These are phyloP conservation scores for Buphagus erythrorhynchus DNA, from an alignment of 2,797 vertebrate genomes.

Conservation along the genomic window DNA sequence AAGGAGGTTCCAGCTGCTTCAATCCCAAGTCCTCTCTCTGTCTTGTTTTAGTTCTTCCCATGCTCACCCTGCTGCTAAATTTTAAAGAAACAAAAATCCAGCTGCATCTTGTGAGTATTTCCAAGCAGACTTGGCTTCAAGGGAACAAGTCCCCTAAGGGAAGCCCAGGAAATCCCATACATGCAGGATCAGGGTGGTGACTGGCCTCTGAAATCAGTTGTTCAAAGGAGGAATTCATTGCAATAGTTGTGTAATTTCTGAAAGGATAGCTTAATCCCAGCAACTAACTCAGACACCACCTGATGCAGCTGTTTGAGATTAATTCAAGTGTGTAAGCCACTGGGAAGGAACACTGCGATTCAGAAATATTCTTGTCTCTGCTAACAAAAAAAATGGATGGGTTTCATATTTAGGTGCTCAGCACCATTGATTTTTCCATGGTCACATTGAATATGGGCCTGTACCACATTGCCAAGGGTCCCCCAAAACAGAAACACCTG, in stretches of 20 bases:
- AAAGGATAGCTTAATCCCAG: background rate
- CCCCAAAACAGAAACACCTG: background rate
- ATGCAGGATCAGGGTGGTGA: background rate
- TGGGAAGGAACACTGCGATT: background rate
- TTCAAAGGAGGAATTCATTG: background rate
- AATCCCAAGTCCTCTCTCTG: background rate
- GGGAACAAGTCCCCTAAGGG: background rate
- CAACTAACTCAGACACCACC: background rate
- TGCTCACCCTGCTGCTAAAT: background rate
- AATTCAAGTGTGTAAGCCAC: background rate
- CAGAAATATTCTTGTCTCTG: background rate
- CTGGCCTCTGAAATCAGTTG: background rate
- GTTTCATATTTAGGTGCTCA: background rate
- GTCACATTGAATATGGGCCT: background rate
- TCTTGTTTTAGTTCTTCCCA: background rate
- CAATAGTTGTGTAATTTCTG: background rate
- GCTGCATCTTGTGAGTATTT: background rate
- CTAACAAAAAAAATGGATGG: background rate
- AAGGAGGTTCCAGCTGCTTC: background rate
- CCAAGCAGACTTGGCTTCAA: background rate
- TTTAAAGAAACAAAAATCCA: background rate
- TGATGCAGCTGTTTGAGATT: constrained; percentile 13
- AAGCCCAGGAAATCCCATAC: background rate
- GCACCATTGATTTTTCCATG: background rate
- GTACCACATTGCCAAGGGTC: background rate